phyloP scores from a whole-genome alignment of 2,113 vertebrate species.

The Sialia sialis region DNA sequence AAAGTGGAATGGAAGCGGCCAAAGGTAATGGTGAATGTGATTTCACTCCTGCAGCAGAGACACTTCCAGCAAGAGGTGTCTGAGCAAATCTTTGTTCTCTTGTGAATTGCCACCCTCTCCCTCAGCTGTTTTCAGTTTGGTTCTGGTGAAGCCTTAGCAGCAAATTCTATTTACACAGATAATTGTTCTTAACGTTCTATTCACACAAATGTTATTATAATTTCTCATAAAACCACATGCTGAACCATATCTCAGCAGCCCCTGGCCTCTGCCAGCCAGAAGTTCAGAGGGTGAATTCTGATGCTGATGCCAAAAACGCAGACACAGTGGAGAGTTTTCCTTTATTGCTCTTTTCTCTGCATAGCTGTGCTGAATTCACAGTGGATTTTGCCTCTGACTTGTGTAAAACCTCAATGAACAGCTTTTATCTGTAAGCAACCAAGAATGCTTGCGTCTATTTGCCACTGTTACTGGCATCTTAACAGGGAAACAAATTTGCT shows the following conservation, averaged over 20 bases:
- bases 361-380: background rate
- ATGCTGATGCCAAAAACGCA: background rate
- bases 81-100: background rate
- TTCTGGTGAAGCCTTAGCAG: background rate
- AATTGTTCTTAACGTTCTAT: background rate
- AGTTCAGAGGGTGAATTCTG: background rate
- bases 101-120: background rate
- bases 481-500: background rate
- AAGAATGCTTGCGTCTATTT: background rate
- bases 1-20: constrained; percentile 89
- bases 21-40: constrained; percentile 69
- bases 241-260: background rate
- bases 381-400: background rate
- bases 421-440: background rate
- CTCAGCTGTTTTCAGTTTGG: background rate
- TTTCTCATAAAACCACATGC: background rate
- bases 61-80: background rate
- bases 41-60: background rate
- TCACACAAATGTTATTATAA: background rate
- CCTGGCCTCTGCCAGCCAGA: background rate
- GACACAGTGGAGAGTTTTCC: background rate
- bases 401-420: background rate
- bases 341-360: background rate
- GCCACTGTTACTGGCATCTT: background rate
- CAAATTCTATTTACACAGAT: background rate